Evolutionary conservation across 2,888 invertebrate genomes (phyloP).

Genomic region (Spilarctia lutea): DNA sequence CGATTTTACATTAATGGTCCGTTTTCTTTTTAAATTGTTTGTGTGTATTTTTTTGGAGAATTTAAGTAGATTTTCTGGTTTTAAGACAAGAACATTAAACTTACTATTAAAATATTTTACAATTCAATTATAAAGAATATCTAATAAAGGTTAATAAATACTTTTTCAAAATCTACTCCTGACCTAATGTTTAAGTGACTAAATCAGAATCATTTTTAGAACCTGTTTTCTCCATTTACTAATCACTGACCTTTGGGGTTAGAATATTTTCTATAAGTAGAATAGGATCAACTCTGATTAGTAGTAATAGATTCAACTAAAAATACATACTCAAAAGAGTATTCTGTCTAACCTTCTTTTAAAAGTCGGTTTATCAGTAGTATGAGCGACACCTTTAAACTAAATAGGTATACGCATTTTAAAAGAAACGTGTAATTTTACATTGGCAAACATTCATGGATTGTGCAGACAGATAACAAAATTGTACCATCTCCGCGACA

Average conservation of each 20-base stretch:
- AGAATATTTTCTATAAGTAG: no score
- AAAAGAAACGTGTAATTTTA: neutral
- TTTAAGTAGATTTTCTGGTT: neutral
- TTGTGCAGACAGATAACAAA: neutral
- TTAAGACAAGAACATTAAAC: neutral
- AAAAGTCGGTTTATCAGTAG: no score
- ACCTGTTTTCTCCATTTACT: no score
- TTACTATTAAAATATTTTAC: neutral
- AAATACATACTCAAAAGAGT: no score
- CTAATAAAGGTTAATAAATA: no score
- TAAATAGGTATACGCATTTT: neutral
- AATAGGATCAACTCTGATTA: no score
- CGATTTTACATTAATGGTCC: slow-evolving; percentile 20
- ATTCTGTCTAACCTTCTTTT: no score
- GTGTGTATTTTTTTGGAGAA: neutral
- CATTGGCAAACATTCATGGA: neutral
- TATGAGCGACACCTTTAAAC: neutral
- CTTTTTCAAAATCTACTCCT: no score
- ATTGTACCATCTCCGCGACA: neutral
- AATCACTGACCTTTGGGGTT: no score
- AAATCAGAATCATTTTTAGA: no score
- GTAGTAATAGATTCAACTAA: no score
- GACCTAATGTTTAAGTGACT: no score
- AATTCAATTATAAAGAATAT: neutral
- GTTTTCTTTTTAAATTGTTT: slow-evolving; percentile 41